A percentile compares a stretch with the other conserved stretches of the same genome.
These are phyloP conservation scores for Drosophila silvestris DNA, from an alignment of 2,888 invertebrate species.

Conservation along the genomic window DNA sequence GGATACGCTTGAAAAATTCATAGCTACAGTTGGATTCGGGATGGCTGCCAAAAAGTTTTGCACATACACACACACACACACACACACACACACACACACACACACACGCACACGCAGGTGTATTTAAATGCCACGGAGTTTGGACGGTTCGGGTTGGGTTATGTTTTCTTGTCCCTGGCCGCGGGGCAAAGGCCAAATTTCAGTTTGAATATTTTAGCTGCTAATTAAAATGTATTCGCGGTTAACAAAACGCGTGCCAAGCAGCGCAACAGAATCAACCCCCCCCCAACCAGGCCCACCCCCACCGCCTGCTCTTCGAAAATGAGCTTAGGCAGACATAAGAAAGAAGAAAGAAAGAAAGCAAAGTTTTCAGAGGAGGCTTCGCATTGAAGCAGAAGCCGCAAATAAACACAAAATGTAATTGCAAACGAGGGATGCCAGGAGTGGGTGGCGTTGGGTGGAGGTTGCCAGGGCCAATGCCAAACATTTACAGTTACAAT, in stretches of 20 bases:
- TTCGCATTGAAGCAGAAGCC: slow-evolving; percentile 49
- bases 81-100: slow-evolving; percentile 1
- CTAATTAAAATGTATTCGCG: slow-evolving; percentile 80
- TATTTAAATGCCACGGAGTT: background rate
- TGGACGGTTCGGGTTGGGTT: background rate
- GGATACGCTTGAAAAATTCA: slow-evolving; percentile 66
- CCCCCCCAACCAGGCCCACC: background rate
- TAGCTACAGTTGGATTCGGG: slow-evolving; percentile 52
- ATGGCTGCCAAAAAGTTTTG: slow-evolving; percentile 48
- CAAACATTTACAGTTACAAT: slow-evolving; percentile 41
- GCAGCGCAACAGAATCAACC: background rate
- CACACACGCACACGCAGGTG: slow-evolving; percentile 20
- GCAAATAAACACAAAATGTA: slow-evolving; percentile 75
- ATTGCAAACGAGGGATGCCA: slow-evolving; percentile 47
- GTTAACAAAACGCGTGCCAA: slow-evolving; percentile 69
- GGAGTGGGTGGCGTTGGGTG: background rate
- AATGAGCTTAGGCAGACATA: slow-evolving; percentile 38
- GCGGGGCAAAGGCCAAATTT: slow-evolving; percentile 73
- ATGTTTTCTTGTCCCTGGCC: slow-evolving; percentile 14
- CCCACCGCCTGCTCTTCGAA: slow-evolving; percentile 13
- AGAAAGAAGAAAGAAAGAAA: background rate
- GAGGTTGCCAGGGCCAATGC: slow-evolving; percentile 22
- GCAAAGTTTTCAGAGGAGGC: slow-evolving; percentile 43
- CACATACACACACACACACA: slow-evolving; percentile 26
- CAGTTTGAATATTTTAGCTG: slow-evolving; percentile 79